phyloP scores from a whole-genome alignment of 2,888 invertebrate genomes.

The Drosophila stalkeri region DNA sequence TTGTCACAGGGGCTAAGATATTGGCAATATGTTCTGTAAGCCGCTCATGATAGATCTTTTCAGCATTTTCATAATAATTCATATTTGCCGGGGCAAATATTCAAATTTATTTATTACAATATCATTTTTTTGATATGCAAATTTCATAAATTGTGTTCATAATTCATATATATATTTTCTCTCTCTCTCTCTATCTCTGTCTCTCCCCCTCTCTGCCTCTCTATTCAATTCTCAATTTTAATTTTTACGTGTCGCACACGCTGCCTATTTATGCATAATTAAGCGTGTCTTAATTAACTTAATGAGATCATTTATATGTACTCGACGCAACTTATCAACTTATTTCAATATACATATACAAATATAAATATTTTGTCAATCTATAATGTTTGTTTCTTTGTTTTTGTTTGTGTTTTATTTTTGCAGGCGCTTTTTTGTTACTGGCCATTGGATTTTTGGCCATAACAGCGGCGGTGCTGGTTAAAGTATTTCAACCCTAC shows the following conservation, averaged over 20 bases:
- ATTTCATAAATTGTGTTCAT: conserved; percentile 22
- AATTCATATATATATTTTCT: conserved; percentile 1
- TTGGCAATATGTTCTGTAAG: not conserved
- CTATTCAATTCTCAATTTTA: conserved; percentile 18
- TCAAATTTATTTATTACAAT: conserved; percentile 26
- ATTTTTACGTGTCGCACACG: conserved; percentile 42
- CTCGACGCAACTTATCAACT: conserved; percentile 29
- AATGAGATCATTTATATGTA: conserved; percentile 68
- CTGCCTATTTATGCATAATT: conserved; percentile 45
- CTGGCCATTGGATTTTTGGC: conserved; percentile 90
- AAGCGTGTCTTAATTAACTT: conserved; percentile 58
- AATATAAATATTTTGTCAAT: conserved; percentile 1
- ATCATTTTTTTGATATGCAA: conserved; percentile 36
- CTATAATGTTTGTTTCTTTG: conserved; percentile 11
- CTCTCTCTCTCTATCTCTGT: not conserved
- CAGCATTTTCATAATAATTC: conserved; percentile 7
- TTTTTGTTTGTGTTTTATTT: conserved; percentile 71
- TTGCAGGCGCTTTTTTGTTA: conserved; percentile 90
- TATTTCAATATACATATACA: conserved; percentile 16
- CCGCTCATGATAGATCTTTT: not conserved
- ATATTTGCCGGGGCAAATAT: not conserved
- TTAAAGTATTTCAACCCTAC: conserved; percentile 90
- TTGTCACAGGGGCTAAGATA: conserved; percentile 7
- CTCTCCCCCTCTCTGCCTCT: not conserved
- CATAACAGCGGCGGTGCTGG: conserved; percentile 88